Percentiles rank a stretch among this genome's conserved stretches.
These are phyloP conservation scores for Poeciliopsis presidionis DNA, from an alignment of 2,797 vertebrate genomes.

Conservation along the genomic window DNA sequence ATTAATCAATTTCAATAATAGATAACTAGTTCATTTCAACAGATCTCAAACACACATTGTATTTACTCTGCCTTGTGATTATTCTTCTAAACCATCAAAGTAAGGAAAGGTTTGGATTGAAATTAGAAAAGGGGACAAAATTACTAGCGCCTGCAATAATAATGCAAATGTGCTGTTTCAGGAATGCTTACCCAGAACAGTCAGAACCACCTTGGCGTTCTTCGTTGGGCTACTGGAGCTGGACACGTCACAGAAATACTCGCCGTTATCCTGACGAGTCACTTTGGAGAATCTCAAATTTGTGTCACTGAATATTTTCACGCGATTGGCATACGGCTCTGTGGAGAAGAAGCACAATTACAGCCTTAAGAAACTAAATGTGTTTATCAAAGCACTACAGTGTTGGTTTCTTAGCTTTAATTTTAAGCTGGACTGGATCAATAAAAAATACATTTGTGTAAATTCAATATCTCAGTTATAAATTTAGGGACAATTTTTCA, in stretches of 20 bases:
- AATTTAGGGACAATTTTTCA: background rate
- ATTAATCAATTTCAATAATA: background rate
- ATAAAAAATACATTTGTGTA: background rate
- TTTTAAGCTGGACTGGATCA: background rate
- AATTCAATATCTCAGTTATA: background rate
- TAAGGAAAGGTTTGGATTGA: background rate
- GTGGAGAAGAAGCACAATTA: conserved; percentile 18
- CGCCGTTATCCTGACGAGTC: conserved; percentile 82
- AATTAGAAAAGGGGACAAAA: background rate
- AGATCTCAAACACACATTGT: background rate
- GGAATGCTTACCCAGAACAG: conserved; percentile 82
- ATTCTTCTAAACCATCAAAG: background rate
- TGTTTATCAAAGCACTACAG: background rate
- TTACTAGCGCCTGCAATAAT: background rate
- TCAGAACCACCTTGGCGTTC: conserved; percentile 72
- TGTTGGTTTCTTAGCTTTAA: background rate
- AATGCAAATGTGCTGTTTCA: background rate
- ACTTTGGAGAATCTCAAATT: conserved; percentile 78
- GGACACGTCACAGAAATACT: conserved; percentile 86
- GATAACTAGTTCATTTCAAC: background rate
- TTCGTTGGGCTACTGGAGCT: conserved; percentile 43
- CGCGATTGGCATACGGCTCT: conserved; percentile 77
- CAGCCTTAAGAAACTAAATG: background rate
- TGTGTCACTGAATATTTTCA: conserved; percentile 29
- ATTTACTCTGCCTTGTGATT: background rate